Conservation (phyloP, 2,888 invertebrate genomes). For the Synergus umbraculus region DNA sequence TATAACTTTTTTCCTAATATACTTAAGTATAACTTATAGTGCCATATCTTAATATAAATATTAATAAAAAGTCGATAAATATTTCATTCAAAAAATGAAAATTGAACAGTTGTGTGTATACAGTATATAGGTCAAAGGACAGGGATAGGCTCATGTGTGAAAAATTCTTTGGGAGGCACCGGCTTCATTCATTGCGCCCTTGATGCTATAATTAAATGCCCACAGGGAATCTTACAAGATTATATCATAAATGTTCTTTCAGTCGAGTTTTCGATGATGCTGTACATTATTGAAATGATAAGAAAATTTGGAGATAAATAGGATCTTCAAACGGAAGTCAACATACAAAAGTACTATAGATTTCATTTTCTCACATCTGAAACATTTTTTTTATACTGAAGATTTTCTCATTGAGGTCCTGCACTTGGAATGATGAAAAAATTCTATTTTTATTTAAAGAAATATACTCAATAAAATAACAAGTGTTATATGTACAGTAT, state of each 20-base stretch:
- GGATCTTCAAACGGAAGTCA: background rate
- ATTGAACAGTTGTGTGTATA: background rate
- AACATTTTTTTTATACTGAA: background rate
- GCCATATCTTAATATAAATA: conserved; percentile 4
- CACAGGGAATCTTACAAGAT: conserved; percentile 43
- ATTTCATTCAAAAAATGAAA: background rate
- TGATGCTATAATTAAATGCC: conserved; percentile 47
- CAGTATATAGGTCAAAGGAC: background rate
- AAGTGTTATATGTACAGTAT: background rate
- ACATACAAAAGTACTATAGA: background rate
- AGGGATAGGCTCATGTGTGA: conserved; percentile 17
- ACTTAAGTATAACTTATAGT: conserved; percentile 17
- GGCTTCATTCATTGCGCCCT: conserved; percentile 13
- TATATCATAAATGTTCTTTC: conserved; percentile 59
- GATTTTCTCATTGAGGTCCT: background rate
- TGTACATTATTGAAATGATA: background rate
- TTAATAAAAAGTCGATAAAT: background rate
- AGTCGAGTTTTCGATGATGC: conserved; percentile 57
- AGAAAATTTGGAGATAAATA: background rate
- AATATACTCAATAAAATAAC: background rate
- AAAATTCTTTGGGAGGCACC: conserved; percentile 48
- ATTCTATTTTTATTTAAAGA: background rate
- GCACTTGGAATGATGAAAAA: background rate
- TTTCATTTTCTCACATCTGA: background rate
- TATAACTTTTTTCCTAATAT: conserved; percentile 49